Evolutionary conservation across 2,888 invertebrate species (phyloP), one percentile per base, ranked within the genome.

Genomic region (Panzeria rudis): DNA sequence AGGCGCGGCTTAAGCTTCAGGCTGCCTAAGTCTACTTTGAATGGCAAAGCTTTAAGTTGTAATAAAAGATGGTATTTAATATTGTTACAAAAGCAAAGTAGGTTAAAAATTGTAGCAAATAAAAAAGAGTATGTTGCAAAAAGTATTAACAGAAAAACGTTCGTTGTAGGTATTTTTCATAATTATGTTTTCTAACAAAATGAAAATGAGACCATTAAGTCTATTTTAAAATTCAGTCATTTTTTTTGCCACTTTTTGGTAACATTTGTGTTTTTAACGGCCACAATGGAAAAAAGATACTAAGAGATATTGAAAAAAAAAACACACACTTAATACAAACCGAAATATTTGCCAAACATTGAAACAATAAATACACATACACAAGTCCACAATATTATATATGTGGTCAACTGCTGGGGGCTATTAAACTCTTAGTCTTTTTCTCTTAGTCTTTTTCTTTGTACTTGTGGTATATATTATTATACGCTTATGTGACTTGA

Each of bases 391-490:
- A 29, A 29, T 9, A 59, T 56, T 72, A 56, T 72, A 78, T 71
- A 85, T 82, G 78, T 82, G 85, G 78, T 75, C 85, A 85, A 83
- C 35, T 50, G 82, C 85, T 76, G 44, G 75, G 62, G 78, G 82
- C 82, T 82, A 82, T 78, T 82, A 71, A 82, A 79, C 71, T 76
- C 32, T 77, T 56, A 17, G 32, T 71, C 7, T 61, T 54, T 75
- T 62, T 25, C 15, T 8, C 25, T 50, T 11, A 54, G n/a, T 20
- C 1, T 35, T 17, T 44, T 44, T 38, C 0, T 76, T 52, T 61
- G 52, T 56, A 44, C 54, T 76, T 69, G 61, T 62, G 50, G 59
- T 44, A 20, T 32, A 23, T 17, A 44, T 61, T n/a, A 64, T 73
- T 59, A 75, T 64, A 61, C 56, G 59, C 59, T 77, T 81, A 62